Conservation (phyloP, 1,140 invertebrate genomes). For the Ectropis grisescens region DNA sequence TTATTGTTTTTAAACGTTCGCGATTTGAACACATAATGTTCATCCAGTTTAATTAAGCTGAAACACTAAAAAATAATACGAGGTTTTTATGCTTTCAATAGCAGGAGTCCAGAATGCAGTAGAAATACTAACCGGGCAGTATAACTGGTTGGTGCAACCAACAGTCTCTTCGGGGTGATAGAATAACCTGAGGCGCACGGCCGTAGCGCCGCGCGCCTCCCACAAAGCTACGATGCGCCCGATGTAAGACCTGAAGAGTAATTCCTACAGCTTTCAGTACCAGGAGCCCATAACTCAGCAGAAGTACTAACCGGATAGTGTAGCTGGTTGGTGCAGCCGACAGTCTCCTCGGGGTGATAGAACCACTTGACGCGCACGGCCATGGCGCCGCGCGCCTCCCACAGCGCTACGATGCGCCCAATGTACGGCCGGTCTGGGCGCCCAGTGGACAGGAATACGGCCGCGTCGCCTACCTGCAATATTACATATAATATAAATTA, state of each 20-base stretch:
- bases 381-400: constrained; percentile 91
- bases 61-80: no score
- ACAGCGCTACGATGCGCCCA: constrained; percentile 90
- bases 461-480: constrained; percentile 87
- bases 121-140: constrained; percentile 83
- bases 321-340: constrained; percentile 75
- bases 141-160: constrained; percentile 75
- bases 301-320: constrained; percentile 82
- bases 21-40: no score
- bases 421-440: constrained; percentile 92
- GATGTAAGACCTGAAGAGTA: constrained; percentile 92
- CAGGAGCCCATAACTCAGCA: no score
- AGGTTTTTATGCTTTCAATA: no score
- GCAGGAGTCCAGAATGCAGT: no score
- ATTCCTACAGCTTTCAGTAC: no score
- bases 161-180: constrained; percentile 96
- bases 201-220: constrained; percentile 90
- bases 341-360: constrained; percentile 96
- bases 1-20: no score
- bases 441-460: constrained; percentile 92
- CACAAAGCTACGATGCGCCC: constrained; percentile 92
- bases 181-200: constrained; percentile 94
- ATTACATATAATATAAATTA: no score
- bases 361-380: constrained; percentile 95
- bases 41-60: no score